Conservation (phyloP, 2,113 vertebrate genomes). For the Microtus montanus region DNA sequence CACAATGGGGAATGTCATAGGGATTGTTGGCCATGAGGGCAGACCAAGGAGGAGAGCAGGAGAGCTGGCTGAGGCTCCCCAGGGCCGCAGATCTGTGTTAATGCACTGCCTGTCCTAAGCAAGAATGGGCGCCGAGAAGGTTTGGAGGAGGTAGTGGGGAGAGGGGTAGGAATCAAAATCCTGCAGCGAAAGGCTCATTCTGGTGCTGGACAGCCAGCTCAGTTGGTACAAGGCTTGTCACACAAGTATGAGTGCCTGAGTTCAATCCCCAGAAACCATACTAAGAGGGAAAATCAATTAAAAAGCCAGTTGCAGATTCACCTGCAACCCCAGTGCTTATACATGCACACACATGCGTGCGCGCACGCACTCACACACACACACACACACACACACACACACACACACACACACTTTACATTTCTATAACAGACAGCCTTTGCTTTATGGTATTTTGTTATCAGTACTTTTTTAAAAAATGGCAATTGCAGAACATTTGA, state of each 20-base stretch:
- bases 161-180: too few species aligned
- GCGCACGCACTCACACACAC: too few species aligned
- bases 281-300: not conserved
- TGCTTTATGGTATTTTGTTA: not conserved
- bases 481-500: slow-evolving; percentile 15
- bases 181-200: not conserved
- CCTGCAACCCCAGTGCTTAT: not conserved
- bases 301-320: too few species aligned
- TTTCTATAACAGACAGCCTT: not conserved
- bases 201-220: too few species aligned
- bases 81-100: accelerated
- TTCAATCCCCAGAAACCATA: not conserved
- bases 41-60: not conserved
- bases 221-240: not conserved
- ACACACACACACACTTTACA: not conserved
- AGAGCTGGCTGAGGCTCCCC: not conserved
- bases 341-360: too few species aligned
- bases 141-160: not conserved
- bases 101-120: not conserved
- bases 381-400: too few species aligned
- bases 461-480: not conserved
- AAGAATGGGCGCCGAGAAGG: not conserved
- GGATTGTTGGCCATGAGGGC: not conserved
- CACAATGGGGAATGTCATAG: not conserved
- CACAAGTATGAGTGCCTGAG: not conserved